phyloP scores from a whole-genome alignment of 1,140 invertebrate genomes.

The Saxidomus purpurata region DNA sequence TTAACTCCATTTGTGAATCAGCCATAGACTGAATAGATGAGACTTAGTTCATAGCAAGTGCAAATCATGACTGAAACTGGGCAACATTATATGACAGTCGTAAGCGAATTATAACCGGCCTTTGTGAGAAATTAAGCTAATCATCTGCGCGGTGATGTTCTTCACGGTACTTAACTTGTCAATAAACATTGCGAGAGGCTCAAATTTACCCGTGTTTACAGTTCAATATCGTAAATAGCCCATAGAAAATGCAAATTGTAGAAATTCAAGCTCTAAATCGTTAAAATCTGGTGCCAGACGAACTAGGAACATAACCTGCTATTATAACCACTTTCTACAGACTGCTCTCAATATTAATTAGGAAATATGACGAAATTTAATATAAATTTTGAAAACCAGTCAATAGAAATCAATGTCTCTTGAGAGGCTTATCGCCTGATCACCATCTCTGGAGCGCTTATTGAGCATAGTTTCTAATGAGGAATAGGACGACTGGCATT shows the following conservation, averaged over 20 bases:
- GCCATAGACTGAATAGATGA: too few relatives aligned
- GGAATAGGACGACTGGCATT: conserved; percentile 5
- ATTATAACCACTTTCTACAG: conserved; percentile 38
- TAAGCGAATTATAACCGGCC: neutral
- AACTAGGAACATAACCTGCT: conserved; percentile 17
- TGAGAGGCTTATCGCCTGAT: conserved; percentile 38
- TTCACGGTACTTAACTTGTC: neutral
- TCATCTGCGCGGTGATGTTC: neutral
- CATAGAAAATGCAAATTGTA: conserved; percentile 31
- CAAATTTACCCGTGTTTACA: neutral
- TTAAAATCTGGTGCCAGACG: conserved; percentile 31
- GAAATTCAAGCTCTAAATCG: conserved; percentile 26
- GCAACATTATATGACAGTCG: neutral
- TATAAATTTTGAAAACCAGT: conserved; percentile 59
- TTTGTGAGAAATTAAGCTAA: neutral
- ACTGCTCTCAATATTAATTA: conserved; percentile 29
- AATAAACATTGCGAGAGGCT: neutral
- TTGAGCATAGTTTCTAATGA: conserved; percentile 7
- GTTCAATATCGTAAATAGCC: conserved; percentile 32
- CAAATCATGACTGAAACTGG: too few relatives aligned
- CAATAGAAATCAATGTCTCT: conserved; percentile 53
- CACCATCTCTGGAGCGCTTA: conserved; percentile 28
- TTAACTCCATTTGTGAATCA: too few relatives aligned
- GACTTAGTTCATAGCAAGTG: too few relatives aligned
- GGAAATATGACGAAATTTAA: conserved; percentile 55